Evolutionary conservation across 2,888 invertebrate genomes (phyloP).

Genomic region (Oscheius myriophilus): DNA sequence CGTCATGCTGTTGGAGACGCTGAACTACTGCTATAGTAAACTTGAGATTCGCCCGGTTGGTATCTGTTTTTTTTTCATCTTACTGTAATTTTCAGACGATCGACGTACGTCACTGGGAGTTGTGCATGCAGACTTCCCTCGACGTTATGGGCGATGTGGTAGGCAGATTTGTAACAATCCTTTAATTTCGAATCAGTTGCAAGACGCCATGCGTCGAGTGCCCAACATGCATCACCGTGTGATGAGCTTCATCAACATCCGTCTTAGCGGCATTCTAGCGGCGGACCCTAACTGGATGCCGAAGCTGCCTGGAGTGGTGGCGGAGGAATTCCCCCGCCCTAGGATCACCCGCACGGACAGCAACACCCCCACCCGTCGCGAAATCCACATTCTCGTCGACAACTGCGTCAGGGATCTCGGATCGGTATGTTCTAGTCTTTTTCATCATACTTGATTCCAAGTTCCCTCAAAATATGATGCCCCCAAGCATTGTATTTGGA

Average conservation of each 20-base stretch:
- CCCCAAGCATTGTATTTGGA: slow-evolving; percentile 1
- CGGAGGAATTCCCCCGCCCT: slow-evolving; percentile 30
- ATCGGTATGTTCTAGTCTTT: slow-evolving; percentile 12
- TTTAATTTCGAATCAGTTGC: slow-evolving; percentile 12
- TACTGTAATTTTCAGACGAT: too few relatives aligned
- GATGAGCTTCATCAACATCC: slow-evolving; percentile 40
- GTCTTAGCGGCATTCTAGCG: slow-evolving; percentile 37
- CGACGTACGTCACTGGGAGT: slow-evolving; percentile 11
- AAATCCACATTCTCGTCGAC: slow-evolving; percentile 39
- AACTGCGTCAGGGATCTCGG: slow-evolving; percentile 42
- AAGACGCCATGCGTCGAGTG: slow-evolving; percentile 44
- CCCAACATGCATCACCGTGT: slow-evolving; percentile 40
- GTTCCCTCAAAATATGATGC: not conserved
- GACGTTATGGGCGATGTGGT: slow-evolving; percentile 26
- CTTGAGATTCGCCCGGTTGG: not conserved
- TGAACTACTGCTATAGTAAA: slow-evolving; percentile 25
- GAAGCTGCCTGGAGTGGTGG: slow-evolving; percentile 24
- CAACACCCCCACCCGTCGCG: slow-evolving; percentile 31
- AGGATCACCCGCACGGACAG: not conserved
- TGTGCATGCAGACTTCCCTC: slow-evolving; percentile 18
- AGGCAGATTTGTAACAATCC: not conserved
- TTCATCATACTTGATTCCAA: not conserved
- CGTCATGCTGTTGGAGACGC: not conserved
- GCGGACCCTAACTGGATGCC: slow-evolving; percentile 26
- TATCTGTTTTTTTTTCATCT: too few relatives aligned